These are phyloP conservation scores for Takifugu rubripes DNA, from an alignment of 2,797 vertebrate genomes.

Conservation along the genomic window DNA sequence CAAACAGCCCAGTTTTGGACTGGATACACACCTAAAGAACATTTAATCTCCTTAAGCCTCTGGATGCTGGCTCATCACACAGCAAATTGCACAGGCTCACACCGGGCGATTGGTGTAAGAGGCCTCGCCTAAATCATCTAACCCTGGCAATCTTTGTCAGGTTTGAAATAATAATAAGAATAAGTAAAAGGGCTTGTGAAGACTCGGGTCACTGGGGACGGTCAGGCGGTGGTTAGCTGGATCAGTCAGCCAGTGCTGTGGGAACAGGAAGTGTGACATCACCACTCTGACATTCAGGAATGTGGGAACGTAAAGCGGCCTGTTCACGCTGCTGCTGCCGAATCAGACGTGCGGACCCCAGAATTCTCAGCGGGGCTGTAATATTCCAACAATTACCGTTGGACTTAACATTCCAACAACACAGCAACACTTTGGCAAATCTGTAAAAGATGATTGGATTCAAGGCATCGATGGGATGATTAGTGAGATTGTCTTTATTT, in stretches of 20 bases:
- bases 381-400: constrained; percentile 16
- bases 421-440: not conserved
- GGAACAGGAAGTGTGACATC: constrained; percentile 78
- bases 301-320: constrained; percentile 70
- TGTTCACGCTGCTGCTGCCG: constrained; percentile 48
- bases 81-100: constrained; percentile 22
- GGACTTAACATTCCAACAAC: constrained; percentile 11
- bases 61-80: constrained; percentile 49
- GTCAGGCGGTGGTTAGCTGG: constrained; percentile 37
- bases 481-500: not conserved
- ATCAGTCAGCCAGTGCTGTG: constrained; percentile 60
- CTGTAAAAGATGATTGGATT: not conserved
- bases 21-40: constrained; percentile 54
- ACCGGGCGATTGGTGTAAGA: constrained; percentile 4
- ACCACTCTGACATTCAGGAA: constrained; percentile 70
- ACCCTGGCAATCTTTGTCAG: constrained; percentile 34
- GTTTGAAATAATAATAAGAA: too few relatives aligned
- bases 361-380: constrained; percentile 25
- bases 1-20: constrained; percentile 38
- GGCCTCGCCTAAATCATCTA: constrained; percentile 38
- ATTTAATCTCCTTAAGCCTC: constrained; percentile 58
- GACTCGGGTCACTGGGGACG: constrained; percentile 3
- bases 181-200: too few relatives aligned
- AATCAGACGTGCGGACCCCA: constrained; percentile 20
- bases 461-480: too few relatives aligned